Percentiles rank a stretch among this genome's conserved stretches.
phyloP scores from a whole-genome alignment of 2,113 vertebrate genomes.

The Nansenia antarctica region DNA sequence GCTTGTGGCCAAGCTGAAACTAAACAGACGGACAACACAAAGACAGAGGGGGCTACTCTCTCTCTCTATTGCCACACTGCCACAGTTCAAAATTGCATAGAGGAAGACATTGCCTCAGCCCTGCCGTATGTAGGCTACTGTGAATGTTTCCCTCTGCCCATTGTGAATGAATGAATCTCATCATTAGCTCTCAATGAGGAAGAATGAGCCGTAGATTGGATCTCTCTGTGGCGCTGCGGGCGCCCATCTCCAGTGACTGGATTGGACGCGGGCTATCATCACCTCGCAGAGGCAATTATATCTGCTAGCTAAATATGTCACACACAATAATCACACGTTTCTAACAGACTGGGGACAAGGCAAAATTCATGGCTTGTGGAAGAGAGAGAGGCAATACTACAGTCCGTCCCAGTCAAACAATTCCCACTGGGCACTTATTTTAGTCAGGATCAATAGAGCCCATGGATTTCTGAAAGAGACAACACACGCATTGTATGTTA shows the following conservation, averaged over 20 bases:
- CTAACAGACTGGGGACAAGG: conserved; percentile 54
- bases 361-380: conserved; percentile 35
- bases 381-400: conserved; percentile 19
- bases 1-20: conserved; percentile 47
- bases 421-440: conserved; percentile 9
- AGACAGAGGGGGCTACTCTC: conserved; percentile 39
- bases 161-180: conserved; percentile 57
- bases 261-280: conserved; percentile 62
- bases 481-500: conserved; percentile 7
- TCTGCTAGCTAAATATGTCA: conserved; percentile 72
- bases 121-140: conserved; percentile 18
- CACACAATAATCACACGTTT: conserved; percentile 66
- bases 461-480: conserved; percentile 2
- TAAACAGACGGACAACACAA: conserved; percentile 57
- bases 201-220: conserved; percentile 60
- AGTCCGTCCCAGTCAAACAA: conserved; percentile 35
- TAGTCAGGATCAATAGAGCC: conserved; percentile 21
- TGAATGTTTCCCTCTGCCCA: conserved; percentile 32
- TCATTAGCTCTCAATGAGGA: conserved; percentile 61
- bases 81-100: not conserved
- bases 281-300: conserved; percentile 65
- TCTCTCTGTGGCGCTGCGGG: conserved; percentile 53
- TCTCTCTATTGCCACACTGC: not conserved
- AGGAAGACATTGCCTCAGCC: conserved; percentile 18
- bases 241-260: conserved; percentile 57